These are phyloP conservation scores for Garrulus glandarius DNA, from an alignment of 2,797 vertebrate species.

Conservation along the genomic window DNA sequence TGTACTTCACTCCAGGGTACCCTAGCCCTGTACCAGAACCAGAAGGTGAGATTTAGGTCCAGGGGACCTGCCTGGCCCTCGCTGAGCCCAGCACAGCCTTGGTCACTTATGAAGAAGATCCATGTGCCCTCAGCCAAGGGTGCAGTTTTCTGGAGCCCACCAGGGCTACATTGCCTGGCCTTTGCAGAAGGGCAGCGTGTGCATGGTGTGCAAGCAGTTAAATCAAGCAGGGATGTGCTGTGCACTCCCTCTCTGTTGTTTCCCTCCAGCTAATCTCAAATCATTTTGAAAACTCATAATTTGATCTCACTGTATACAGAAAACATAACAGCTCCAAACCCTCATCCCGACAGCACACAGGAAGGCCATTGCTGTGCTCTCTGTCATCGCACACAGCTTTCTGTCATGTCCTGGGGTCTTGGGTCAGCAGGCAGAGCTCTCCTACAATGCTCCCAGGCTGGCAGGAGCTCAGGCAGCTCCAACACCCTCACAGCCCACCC, in stretches of 20 bases:
- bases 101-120: not conserved
- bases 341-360: not conserved
- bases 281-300: not conserved
- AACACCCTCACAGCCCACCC: not conserved
- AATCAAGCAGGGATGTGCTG: not conserved
- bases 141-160: not conserved
- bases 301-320: not conserved
- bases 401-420: not conserved
- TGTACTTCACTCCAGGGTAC: accelerated
- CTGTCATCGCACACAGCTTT: accelerated
- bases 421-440: not conserved
- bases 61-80: not conserved
- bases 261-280: not conserved
- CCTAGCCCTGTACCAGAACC: not conserved
- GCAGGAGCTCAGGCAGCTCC: not conserved
- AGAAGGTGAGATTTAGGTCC: not conserved
- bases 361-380: not conserved
- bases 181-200: not conserved
- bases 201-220: not conserved
- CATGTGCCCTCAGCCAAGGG: not conserved
- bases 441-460: not conserved
- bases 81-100: not conserved
- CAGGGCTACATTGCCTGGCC: not conserved
- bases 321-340: not conserved
- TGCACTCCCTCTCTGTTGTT: not conserved